phyloP scores from a whole-genome alignment of 2,797 vertebrate species.

The Naso thynnoides region DNA sequence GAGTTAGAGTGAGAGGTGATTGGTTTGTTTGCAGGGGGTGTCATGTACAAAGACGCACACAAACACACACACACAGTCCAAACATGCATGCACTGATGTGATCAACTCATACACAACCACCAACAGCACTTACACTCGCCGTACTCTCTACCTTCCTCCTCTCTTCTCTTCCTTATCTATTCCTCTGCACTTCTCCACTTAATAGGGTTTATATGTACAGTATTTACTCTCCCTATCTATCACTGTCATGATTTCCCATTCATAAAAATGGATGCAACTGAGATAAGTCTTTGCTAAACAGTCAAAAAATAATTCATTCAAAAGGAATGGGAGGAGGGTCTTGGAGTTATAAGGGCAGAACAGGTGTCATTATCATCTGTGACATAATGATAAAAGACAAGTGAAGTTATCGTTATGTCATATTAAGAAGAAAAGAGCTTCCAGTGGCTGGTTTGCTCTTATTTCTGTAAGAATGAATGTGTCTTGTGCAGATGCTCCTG shows the following conservation, averaged over 20 bases:
- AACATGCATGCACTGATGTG: constrained; percentile 29
- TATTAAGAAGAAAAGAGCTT: background rate
- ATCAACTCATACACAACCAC: constrained; percentile 21
- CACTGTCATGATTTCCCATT: constrained; percentile 71
- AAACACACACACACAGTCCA: constrained; percentile 27
- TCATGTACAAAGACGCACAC: constrained; percentile 58
- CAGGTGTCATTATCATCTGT: constrained; percentile 1
- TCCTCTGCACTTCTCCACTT: constrained; percentile 1
- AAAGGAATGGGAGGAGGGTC: background rate
- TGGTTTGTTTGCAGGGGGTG: constrained; percentile 63
- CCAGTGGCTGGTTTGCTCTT: background rate
- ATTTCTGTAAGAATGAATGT: constrained; percentile 3
- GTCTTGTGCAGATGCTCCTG: constrained; percentile 26
- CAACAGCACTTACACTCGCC: constrained; percentile 5
- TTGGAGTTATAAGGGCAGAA: constrained; percentile 9
- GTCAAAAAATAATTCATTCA: constrained; percentile 18
- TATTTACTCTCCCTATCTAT: constrained; percentile 59
- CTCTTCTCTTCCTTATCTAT: background rate
- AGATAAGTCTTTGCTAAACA: constrained; percentile 26
- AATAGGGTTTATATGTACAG: constrained; percentile 53
- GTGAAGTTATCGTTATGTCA: constrained; percentile 11
- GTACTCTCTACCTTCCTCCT: constrained; percentile 2
- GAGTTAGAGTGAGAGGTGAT: constrained; percentile 59
- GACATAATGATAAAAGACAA: constrained; percentile 11
- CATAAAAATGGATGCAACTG: constrained; percentile 73